Evolutionary conservation across 1,140 invertebrate genomes (phyloP).

Genomic region (Ostrea denselamellosa): DNA sequence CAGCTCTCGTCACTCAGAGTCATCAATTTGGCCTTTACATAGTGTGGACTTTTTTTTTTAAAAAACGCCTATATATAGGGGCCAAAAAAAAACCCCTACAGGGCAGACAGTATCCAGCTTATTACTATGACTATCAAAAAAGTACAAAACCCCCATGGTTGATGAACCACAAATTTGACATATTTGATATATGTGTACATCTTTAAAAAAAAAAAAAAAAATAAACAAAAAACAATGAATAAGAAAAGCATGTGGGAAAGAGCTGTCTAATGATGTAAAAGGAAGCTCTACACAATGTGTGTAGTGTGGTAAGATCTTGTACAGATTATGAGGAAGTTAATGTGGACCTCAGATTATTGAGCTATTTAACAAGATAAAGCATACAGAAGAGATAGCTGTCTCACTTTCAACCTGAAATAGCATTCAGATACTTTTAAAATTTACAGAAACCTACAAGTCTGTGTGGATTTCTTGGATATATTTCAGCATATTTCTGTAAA

Average conservation of each 20-base stretch:
- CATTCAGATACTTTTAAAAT: too few species aligned
- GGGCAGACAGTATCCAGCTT: background rate
- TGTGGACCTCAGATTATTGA: background rate
- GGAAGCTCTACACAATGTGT: background rate
- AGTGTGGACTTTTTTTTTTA: background rate
- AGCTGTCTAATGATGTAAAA: background rate
- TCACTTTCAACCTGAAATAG: too few species aligned
- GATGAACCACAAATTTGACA: slow-evolving; percentile 1
- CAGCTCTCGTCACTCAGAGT: background rate
- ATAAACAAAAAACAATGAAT: background rate
- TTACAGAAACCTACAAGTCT: too few species aligned
- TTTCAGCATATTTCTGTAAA: too few species aligned
- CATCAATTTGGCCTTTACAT: background rate
- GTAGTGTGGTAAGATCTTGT: background rate
- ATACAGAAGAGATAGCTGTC: too few species aligned
- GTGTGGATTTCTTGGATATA: too few species aligned
- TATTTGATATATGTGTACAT: background rate
- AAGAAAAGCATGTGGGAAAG: background rate
- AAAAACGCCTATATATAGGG: background rate
- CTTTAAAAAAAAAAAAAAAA: too few species aligned
- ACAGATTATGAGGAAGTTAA: background rate
- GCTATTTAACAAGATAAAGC: background rate
- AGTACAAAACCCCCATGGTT: background rate
- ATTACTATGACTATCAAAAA: background rate
- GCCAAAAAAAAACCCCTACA: background rate